Evolutionary conservation across 2,113 vertebrate genomes (phyloP).

Genomic region (Gadus chalcogrammus): DNA sequence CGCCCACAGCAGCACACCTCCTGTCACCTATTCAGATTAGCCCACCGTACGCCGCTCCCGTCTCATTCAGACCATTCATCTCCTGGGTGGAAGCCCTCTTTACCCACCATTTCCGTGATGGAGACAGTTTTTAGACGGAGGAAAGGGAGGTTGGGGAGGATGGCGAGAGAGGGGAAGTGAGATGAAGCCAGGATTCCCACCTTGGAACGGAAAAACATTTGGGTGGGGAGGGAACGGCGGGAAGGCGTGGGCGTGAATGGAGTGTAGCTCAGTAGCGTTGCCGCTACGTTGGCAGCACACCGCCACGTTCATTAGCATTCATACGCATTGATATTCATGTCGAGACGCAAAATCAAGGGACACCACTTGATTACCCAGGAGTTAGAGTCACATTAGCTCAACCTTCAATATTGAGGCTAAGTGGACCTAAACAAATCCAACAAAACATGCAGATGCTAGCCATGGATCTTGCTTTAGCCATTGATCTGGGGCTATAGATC

Average conservation of each 20-base stretch:
- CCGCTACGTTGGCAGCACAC: slow-evolving; percentile 20
- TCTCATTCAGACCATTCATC: slow-evolving; percentile 69
- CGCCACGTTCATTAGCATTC: not conserved
- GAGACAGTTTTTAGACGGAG: slow-evolving; percentile 25
- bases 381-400: too few species aligned
- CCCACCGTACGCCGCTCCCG: slow-evolving; percentile 66
- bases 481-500: too few species aligned
- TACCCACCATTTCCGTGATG: slow-evolving; percentile 44
- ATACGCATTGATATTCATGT: slow-evolving; percentile 1
- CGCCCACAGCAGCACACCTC: slow-evolving; percentile 33
- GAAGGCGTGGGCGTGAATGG: slow-evolving; percentile 10
- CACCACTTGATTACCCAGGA: too few species aligned
- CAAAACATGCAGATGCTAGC: too few species aligned
- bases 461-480: too few species aligned
- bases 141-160: not conserved
- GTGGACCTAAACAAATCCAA: too few species aligned
- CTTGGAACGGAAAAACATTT: slow-evolving; percentile 4
- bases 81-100: slow-evolving; percentile 33
- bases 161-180: not conserved
- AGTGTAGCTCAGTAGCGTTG: not conserved
- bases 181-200: not conserved
- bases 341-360: too few species aligned
- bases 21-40: slow-evolving; percentile 68
- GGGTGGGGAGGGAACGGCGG: slow-evolving; percentile 25
- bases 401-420: too few species aligned